Conservation (phyloP, 1,140 invertebrate genomes). For the Campoletis sonorensis region DNA sequence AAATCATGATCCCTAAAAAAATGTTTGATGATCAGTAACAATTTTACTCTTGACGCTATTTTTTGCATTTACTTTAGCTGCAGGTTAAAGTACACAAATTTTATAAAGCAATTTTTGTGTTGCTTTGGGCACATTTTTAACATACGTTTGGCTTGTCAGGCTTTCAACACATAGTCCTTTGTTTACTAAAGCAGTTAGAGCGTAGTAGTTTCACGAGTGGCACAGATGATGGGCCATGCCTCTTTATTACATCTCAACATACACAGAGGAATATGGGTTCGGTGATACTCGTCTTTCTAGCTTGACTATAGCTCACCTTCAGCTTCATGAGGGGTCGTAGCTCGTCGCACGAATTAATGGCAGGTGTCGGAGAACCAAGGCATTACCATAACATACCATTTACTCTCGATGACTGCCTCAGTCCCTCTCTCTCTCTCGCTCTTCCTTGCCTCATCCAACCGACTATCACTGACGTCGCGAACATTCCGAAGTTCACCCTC, state of each 20-base stretch:
- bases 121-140: no score
- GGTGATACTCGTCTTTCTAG: not conserved
- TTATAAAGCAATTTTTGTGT: no score
- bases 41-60: no score
- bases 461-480: no score
- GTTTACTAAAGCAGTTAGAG: not conserved
- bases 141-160: no score
- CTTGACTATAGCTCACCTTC: conserved; percentile 10
- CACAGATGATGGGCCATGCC: conserved; percentile 2
- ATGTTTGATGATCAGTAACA: no score
- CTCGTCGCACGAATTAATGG: conserved; percentile 41
- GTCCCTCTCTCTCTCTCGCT: not conserved
- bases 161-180: not conserved
- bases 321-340: conserved; percentile 30
- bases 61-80: no score
- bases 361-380: conserved; percentile 33
- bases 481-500: no score
- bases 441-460: no score
- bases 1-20: no score
- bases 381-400: conserved; percentile 50
- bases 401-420: conserved; percentile 38
- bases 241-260: conserved; percentile 12
- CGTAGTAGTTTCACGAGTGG: not conserved
- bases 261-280: conserved; percentile 20
- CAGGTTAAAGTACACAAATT: no score